Conservation (phyloP, 2,113 vertebrate species). For the Festucalex cinctus region DNA sequence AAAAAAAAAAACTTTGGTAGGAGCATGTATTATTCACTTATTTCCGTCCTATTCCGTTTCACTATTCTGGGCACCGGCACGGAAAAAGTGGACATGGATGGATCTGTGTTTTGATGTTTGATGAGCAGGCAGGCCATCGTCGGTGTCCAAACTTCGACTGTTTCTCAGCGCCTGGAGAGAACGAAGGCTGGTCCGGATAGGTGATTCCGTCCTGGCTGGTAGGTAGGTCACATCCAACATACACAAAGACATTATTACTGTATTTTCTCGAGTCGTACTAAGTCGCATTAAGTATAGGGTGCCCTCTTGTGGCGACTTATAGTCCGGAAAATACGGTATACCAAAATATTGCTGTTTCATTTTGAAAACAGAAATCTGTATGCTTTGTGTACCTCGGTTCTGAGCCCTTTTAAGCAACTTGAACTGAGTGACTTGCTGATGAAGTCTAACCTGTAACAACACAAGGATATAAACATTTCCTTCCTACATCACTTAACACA, state of each 20-base stretch:
- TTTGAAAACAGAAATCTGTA: no score
- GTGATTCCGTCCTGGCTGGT: constrained; percentile 24
- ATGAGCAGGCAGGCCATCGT: constrained; percentile 17
- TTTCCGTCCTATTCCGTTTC: no score
- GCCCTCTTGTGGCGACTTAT: no score
- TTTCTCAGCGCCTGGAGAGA: constrained; percentile 64
- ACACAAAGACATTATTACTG: background rate
- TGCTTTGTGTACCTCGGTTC: constrained; percentile 66
- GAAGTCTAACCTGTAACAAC: constrained; percentile 48
- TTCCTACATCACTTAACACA: no score
- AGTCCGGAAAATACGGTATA: no score
- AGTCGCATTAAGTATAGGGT: no score
- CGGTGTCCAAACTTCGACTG: constrained; percentile 48
- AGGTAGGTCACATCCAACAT: background rate
- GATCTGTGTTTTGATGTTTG: constrained; percentile 3
- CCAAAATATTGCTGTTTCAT: no score
- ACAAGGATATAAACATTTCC: background rate
- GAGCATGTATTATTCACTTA: no score
- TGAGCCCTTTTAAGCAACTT: constrained; percentile 74
- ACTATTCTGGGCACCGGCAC: no score
- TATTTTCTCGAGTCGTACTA: no score
- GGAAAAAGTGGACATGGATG: no score
- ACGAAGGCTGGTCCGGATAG: constrained; percentile 60
- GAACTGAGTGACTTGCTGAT: constrained; percentile 69
- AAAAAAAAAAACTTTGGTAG: no score